These are phyloP conservation scores for Tinamus guttatus DNA, from an alignment of 2,113 vertebrate species.

Conservation along the genomic window DNA sequence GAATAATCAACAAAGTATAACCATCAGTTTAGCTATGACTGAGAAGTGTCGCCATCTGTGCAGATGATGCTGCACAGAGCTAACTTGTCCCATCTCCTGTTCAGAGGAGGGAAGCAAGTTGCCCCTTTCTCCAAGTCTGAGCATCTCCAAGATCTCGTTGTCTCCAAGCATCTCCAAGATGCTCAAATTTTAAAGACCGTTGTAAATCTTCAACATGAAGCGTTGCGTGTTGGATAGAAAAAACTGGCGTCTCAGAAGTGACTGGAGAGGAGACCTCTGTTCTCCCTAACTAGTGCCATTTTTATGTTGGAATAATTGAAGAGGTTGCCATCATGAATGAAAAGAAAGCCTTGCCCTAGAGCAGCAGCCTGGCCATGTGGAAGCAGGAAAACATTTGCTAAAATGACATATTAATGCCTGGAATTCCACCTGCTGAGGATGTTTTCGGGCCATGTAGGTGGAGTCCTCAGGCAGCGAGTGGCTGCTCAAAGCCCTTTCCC, in stretches of 20 bases:
- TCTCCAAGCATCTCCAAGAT: not conserved
- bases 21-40: not conserved
- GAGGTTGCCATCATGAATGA: not conserved
- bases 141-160: too few species aligned
- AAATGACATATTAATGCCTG: not conserved
- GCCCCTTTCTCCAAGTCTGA: not conserved
- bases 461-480: not conserved
- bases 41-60: not conserved
- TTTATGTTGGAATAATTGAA: not conserved
- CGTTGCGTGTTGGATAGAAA: not conserved
- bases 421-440: constrained; percentile 4
- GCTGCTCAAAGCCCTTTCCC: not conserved
- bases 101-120: not conserved
- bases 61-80: not conserved
- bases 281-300: not conserved
- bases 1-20: not conserved
- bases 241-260: not conserved
- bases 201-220: not conserved
- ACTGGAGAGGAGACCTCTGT: not conserved
- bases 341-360: not conserved
- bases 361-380: not conserved
- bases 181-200: not conserved
- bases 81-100: accelerated
- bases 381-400: constrained; percentile 22
- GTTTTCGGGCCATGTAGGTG: not conserved